Evolutionary conservation across 2,113 vertebrate genomes (phyloP).

Genomic region (Dromas ardeola): DNA sequence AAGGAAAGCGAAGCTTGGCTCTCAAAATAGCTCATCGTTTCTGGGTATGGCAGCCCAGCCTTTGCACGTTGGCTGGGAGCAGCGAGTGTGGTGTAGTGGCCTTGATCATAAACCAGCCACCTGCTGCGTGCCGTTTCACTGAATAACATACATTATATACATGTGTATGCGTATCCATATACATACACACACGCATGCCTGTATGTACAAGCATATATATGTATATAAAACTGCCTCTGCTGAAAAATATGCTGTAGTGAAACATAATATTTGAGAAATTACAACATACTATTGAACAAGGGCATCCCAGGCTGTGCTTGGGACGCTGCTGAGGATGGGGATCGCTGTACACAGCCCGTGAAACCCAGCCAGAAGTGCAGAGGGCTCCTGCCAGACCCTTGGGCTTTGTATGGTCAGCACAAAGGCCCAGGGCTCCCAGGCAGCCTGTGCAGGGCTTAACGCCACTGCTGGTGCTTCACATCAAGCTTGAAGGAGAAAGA

Average conservation of each 20-base stretch:
- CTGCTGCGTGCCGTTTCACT: not conserved
- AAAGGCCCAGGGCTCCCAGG: not conserved
- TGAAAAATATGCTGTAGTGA: not conserved
- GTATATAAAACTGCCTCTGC: not conserved
- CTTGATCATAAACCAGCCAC: not conserved
- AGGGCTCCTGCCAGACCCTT: not conserved
- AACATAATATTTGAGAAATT: not conserved
- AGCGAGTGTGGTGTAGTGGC: not conserved
- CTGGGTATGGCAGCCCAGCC: not conserved
- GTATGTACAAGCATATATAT: not conserved
- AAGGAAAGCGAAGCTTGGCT: not conserved
- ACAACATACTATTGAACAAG: rapidly evolving
- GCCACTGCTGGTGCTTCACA: not conserved
- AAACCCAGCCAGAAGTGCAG: not conserved
- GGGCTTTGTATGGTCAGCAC: not conserved
- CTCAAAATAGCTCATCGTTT: not conserved
- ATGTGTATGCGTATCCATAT: not conserved
- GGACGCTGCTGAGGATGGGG: rapidly evolving
- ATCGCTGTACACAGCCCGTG: rapidly evolving
- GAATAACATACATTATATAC: not conserved
- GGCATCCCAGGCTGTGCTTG: not conserved
- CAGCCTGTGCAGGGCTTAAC: not conserved
- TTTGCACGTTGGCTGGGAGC: not conserved
- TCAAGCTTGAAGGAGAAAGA: not conserved
- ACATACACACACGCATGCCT: not conserved